phyloP scores from a whole-genome alignment of 1,140 invertebrate species.

The Helicoverpa armigera region DNA sequence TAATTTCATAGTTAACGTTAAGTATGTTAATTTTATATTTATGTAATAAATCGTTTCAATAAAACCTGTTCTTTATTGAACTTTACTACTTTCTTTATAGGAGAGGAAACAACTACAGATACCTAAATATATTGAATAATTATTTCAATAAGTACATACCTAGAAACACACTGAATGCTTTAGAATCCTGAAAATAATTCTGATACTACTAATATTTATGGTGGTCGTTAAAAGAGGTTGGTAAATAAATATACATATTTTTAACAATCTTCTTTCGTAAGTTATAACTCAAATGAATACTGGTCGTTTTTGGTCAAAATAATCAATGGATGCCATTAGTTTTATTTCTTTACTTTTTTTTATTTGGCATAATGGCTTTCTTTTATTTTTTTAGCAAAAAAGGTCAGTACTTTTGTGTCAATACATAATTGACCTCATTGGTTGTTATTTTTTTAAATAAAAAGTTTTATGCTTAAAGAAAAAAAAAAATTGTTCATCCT shows the following conservation, averaged over 20 bases:
- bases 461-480: too few species aligned
- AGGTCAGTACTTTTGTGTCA: background rate
- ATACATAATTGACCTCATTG: background rate
- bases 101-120: background rate
- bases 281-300: background rate
- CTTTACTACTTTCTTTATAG: background rate
- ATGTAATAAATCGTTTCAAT: conserved; percentile 22
- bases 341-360: background rate
- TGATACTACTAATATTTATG: too few species aligned
- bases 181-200: too few species aligned
- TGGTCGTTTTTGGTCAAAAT: background rate
- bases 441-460: too few species aligned
- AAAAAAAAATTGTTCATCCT: too few species aligned
- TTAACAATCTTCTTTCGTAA: background rate
- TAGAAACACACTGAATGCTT: too few species aligned
- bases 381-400: too few species aligned
- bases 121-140: too few species aligned
- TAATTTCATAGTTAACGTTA: conserved; percentile 46
- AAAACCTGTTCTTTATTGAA: background rate
- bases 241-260: background rate
- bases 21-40: conserved; percentile 13
- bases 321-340: background rate
- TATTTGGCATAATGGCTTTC: background rate
- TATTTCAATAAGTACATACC: too few species aligned
- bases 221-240: too few species aligned